Evolutionary conservation across 2,797 vertebrate genomes (phyloP), one percentile per base, ranked within the genome.

Genomic region (Myotis vivesi): DNA sequence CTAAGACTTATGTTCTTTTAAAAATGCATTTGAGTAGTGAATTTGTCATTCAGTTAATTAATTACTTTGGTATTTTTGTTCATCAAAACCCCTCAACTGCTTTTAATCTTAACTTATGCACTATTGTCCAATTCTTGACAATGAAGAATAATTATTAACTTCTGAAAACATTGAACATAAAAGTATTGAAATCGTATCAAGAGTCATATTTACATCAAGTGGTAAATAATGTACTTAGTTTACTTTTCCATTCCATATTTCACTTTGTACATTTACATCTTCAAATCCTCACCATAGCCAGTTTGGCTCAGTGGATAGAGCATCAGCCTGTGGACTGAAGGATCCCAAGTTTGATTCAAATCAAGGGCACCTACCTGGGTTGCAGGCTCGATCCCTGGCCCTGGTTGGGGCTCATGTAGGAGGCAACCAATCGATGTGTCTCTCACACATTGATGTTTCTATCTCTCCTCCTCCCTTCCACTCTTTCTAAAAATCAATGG

Each of bases 211-310:
- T 92, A 93, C 95, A 80, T 81, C 41, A 95, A 91, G 5, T 44
- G 36, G 66, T 33, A 94, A 87, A 84, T 77, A 46, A 95, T 76
- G 83, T 91, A 33, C 89, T 96, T 92, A 84, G 30, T 57, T 64
- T 57, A 53, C 20, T 85, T 64, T 97, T 96, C 81, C 64, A 93
- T 94, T 91, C 57, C 3, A 11, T 25, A 76, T 97, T 91, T 97
- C 36, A 95, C 69, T 89, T 82, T 83, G 55, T 90, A 28, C 53
- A 73, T 92, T 90, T 94, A 76, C 23, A 76, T 93, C 86, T 96
- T 95, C 72, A 92, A 83, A 93, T 22, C 46, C 59, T 62, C 59
- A 62, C 28, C 59, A 62, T 30, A 62, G 28, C 25, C 6, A 62
- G 59, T 55, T 55, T 55, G 16, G 49, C 49, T 51, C 49, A 51